Conservation (phyloP, 2,113 vertebrate genomes). For the Pipra filicauda region DNA sequence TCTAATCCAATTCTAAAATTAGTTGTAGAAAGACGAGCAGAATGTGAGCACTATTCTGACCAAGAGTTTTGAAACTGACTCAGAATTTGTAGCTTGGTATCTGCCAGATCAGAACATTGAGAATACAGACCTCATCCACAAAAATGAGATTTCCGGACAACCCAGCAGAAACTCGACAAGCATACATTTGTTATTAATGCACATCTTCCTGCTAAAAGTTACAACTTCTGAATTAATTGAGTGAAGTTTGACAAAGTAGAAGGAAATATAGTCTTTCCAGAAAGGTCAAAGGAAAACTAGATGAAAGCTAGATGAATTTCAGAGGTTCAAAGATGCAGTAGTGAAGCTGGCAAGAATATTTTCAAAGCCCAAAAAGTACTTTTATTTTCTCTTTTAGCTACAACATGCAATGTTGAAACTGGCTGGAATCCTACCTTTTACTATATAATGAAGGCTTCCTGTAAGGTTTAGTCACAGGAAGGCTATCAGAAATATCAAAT, state of each 20-base stretch:
- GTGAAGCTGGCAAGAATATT: not conserved
- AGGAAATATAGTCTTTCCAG: not conserved
- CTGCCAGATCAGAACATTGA: not conserved
- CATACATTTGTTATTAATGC: not conserved
- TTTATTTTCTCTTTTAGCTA: constrained; percentile 9
- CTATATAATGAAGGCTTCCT: not conserved
- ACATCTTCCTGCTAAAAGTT: not conserved
- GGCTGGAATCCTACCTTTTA: not conserved
- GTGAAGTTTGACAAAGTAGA: not conserved
- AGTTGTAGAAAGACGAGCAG: not conserved
- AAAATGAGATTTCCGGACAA: not conserved
- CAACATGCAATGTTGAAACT: not conserved
- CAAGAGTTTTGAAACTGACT: not conserved
- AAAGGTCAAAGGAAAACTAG: constrained; percentile 4
- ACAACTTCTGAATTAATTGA: not conserved
- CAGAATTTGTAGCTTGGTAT: not conserved
- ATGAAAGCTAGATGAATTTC: constrained; percentile 21
- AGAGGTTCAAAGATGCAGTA: not conserved
- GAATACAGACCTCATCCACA: not conserved
- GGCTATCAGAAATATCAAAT: not conserved
- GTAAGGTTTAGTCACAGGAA: not conserved
- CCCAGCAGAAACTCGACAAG: not conserved
- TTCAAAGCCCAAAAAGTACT: constrained; percentile 10
- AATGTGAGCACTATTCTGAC: not conserved
- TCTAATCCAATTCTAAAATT: not conserved